These are phyloP conservation scores for Hyles lineata DNA, from an alignment of 2,888 invertebrate genomes.

Conservation along the genomic window DNA sequence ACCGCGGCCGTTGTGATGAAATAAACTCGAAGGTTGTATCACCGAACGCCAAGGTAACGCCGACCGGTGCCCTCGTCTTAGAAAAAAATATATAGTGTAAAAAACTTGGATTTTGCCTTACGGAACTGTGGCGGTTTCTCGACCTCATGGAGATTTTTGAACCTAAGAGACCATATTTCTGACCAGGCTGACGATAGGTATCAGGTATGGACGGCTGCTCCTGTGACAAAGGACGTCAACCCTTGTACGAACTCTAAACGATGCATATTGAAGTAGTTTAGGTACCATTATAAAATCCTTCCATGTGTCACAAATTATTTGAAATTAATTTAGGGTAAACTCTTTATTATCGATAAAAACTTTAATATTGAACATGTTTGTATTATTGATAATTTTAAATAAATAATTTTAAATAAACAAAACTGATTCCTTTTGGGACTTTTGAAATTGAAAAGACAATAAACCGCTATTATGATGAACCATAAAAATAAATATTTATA, in stretches of 20 bases:
- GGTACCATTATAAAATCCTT: slow-evolving; percentile 13
- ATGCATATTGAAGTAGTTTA: slow-evolving; percentile 8
- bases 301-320: not conserved
- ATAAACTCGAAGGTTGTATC: slow-evolving; percentile 72
- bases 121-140: slow-evolving; percentile 65
- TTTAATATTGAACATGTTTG: not conserved
- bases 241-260: slow-evolving; percentile 26
- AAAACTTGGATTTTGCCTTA: slow-evolving; percentile 43
- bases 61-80: slow-evolving; percentile 59
- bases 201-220: not conserved
- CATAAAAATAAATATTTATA: too few species aligned
- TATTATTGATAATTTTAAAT: not conserved
- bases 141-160: slow-evolving; percentile 56
- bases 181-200: slow-evolving; percentile 3
- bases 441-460: too few species aligned
- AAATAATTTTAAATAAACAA: too few species aligned
- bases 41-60: slow-evolving; percentile 63
- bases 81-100: slow-evolving; percentile 53
- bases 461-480: too few species aligned
- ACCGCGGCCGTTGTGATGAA: slow-evolving; percentile 69
- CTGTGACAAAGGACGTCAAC: slow-evolving; percentile 26
- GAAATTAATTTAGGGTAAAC: slow-evolving; percentile 1
- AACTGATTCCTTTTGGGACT: too few species aligned
- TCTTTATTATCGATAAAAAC: not conserved
- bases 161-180: slow-evolving; percentile 39